Percentiles rank a stretch among this genome's conserved stretches.
Conservation (phyloP, 2,797 vertebrate genomes). For the Gymnothorax javanicus region DNA sequence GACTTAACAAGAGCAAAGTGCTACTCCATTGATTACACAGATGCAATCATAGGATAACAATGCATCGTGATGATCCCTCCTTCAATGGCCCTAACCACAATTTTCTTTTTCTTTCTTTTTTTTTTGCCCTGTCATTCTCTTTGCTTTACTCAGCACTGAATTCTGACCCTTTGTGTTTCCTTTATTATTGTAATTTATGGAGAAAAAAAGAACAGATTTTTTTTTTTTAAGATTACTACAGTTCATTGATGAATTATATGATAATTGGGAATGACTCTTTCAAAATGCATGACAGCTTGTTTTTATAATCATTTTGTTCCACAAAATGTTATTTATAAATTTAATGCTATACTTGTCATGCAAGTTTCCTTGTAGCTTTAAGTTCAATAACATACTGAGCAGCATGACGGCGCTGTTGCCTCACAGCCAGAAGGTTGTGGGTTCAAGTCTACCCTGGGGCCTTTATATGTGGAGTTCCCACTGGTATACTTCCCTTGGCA, state of each 20-base stretch:
- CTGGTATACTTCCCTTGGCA: no score
- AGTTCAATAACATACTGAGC: no score
- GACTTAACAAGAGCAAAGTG: conserved; percentile 49
- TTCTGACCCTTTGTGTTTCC: conserved; percentile 45
- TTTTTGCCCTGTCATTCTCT: conserved; percentile 49
- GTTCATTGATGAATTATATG: conserved; percentile 23
- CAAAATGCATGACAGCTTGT: neutral
- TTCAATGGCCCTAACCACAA: conserved; percentile 37
- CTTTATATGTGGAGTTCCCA: no score
- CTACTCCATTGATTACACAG: conserved; percentile 48
- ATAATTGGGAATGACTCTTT: conserved; percentile 9
- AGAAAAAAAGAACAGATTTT: conserved; percentile 13
- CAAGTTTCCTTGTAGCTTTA: no score
- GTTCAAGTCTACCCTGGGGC: no score
- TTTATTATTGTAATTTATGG: conserved; percentile 42
- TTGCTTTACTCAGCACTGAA: conserved; percentile 49
- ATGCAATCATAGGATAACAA: conserved; percentile 54
- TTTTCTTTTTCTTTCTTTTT: conserved; percentile 26
- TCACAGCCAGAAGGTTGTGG: no score
- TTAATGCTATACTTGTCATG: no score
- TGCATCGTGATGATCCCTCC: conserved; percentile 46
- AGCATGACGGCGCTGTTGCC: no score
- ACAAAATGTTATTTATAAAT: no score
- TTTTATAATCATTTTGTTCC: neutral
- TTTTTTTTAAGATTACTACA: conserved; percentile 24